phyloP scores from a whole-genome alignment of 2,797 vertebrate species.

The Antennarius maculatus region DNA sequence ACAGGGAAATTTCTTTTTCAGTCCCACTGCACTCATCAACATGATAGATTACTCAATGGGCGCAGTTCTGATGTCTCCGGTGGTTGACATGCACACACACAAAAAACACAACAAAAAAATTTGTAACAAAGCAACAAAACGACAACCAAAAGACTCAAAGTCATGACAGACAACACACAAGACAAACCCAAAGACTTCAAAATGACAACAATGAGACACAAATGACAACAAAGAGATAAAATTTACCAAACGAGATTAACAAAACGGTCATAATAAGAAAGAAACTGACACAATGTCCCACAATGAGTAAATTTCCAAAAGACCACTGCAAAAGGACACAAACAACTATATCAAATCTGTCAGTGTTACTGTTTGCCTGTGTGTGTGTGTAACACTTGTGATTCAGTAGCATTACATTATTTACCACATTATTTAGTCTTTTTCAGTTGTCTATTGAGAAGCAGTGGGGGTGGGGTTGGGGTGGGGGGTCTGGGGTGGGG shows the following conservation, averaged over 20 bases:
- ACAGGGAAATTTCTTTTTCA: slow-evolving; percentile 55
- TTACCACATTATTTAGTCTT: background rate
- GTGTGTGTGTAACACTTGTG: background rate
- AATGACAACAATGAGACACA: background rate
- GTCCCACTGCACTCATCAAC: slow-evolving; percentile 69
- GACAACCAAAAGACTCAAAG: background rate
- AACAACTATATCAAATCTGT: background rate
- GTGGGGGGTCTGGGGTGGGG: too few species aligned
- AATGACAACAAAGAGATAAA: background rate
- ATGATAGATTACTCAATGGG: slow-evolving; percentile 18
- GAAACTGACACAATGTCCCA: background rate
- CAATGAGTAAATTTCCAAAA: background rate
- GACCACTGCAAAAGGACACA: background rate
- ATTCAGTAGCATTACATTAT: background rate
- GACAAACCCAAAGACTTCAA: background rate
- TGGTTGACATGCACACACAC: slow-evolving; percentile 1
- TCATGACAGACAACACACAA: background rate
- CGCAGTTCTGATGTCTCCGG: background rate
- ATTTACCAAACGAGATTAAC: background rate
- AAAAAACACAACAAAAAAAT: slow-evolving; percentile 1
- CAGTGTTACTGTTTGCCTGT: background rate
- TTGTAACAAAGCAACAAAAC: background rate
- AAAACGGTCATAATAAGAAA: background rate
- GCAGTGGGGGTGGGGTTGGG: too few species aligned
- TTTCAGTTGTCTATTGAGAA: background rate